A percentile compares a stretch with the other conserved stretches of the same genome.
phyloP scores from a whole-genome alignment of 2,113 vertebrate species.

The Orientallactaga bullata region DNA sequence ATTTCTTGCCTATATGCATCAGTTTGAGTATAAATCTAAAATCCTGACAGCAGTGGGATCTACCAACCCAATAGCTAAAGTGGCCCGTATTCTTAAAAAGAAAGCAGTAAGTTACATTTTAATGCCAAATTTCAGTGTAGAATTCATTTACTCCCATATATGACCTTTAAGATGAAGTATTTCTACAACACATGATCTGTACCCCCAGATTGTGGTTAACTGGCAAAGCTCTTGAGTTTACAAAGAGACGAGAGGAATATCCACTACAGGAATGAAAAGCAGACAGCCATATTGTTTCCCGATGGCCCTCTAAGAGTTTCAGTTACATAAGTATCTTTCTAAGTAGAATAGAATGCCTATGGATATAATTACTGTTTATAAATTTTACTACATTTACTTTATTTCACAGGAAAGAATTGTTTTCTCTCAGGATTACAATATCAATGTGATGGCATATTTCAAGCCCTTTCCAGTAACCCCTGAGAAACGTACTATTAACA shows the following conservation, averaged over 20 bases:
- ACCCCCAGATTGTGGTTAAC: neutral
- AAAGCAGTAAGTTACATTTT: constrained; percentile 69
- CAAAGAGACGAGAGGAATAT: neutral
- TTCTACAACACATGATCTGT: neutral
- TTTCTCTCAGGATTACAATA: neutral
- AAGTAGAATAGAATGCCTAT: neutral
- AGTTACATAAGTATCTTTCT: neutral
- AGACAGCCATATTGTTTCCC: neutral
- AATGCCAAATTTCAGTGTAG: neutral
- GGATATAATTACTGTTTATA: constrained; percentile 16
- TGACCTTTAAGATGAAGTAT: neutral
- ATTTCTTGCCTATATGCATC: constrained; percentile 56
- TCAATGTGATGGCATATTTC: neutral
- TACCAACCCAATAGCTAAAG: constrained; percentile 42
- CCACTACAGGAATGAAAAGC: constrained; percentile 1
- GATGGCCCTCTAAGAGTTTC: constrained; percentile 18
- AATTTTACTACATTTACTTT: constrained; percentile 7
- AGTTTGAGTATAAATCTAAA: constrained; percentile 40
- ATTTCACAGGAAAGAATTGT: constrained; percentile 8
- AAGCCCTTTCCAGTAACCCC: neutral
- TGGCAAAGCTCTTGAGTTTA: neutral
- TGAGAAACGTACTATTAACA: neutral
- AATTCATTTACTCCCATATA: constrained; percentile 40
- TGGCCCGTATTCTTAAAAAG: constrained; percentile 47
- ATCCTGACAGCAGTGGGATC: constrained; percentile 7